These are phyloP conservation scores for Chrysocyon brachyurus DNA, from an alignment of 2,797 vertebrate genomes.

Conservation along the genomic window DNA sequence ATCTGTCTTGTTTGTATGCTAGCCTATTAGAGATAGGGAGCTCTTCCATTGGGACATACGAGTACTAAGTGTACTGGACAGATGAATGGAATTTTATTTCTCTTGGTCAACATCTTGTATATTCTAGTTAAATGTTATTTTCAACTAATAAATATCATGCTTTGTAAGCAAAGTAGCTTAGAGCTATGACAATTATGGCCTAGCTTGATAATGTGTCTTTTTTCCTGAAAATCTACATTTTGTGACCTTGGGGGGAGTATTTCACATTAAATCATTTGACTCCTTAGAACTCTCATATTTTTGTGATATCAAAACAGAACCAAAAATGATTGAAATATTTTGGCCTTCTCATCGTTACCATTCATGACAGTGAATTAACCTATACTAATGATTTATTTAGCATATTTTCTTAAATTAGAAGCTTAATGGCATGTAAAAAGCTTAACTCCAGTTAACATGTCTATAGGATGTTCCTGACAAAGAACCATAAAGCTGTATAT, in stretches of 20 bases:
- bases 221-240: not conserved
- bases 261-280: conserved; percentile 10
- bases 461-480: not conserved
- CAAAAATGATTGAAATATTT: conserved; percentile 53
- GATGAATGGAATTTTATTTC: not conserved
- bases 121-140: not conserved
- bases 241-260: not conserved
- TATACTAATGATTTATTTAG: not conserved
- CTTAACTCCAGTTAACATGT: not conserved
- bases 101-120: not conserved
- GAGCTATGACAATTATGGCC: not conserved
- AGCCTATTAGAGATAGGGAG: not conserved
- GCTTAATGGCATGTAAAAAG: not conserved
- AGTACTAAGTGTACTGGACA: not conserved
- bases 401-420: conserved; percentile 26
- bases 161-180: not conserved
- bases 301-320: not conserved
- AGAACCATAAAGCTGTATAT: not conserved
- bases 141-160: not conserved
- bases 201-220: not conserved
- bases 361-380: not conserved
- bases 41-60: not conserved
- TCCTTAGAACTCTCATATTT: not conserved
- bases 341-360: not conserved
- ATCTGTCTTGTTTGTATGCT: too few relatives aligned